Conservation (phyloP, 2,888 invertebrate species). For the Hetaerina titia region DNA sequence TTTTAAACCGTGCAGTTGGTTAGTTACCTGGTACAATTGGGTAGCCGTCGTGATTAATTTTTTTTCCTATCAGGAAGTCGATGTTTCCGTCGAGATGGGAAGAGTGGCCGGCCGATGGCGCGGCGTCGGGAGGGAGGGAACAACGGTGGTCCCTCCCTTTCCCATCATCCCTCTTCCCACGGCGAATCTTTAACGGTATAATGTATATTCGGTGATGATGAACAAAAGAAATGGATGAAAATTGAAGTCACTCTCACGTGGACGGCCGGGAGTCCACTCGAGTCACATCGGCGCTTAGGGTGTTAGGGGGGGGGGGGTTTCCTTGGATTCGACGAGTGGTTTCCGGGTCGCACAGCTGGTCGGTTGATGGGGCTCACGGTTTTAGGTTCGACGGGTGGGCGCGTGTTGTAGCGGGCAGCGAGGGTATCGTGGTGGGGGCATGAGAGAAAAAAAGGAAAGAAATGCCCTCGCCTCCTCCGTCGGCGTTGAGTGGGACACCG, state of each 20-base stretch:
- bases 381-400: neutral
- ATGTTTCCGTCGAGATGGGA: neutral
- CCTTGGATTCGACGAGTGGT: neutral
- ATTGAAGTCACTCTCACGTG: neutral
- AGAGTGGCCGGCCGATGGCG: neutral
- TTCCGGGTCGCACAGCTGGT: slow-evolving; percentile 55
- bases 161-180: neutral
- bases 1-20: neutral
- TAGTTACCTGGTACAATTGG: neutral
- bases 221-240: neutral
- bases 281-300: neutral
- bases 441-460: neutral
- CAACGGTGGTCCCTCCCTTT: neutral
- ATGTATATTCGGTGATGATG: neutral
- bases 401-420: neutral
- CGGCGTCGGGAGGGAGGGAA: neutral
- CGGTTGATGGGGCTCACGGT: neutral
- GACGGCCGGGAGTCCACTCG: neutral
- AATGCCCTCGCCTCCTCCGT: slow-evolving; percentile 55
- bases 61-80: neutral
- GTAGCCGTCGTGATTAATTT: neutral
- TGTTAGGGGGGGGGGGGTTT: neutral
- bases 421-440: neutral
- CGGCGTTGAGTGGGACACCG: slow-evolving; percentile 49
- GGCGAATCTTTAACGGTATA: neutral